Percentiles rank a stretch among this genome's conserved stretches.
phyloP scores from a whole-genome alignment of 1,140 invertebrate species.

The Spodoptera litura region DNA sequence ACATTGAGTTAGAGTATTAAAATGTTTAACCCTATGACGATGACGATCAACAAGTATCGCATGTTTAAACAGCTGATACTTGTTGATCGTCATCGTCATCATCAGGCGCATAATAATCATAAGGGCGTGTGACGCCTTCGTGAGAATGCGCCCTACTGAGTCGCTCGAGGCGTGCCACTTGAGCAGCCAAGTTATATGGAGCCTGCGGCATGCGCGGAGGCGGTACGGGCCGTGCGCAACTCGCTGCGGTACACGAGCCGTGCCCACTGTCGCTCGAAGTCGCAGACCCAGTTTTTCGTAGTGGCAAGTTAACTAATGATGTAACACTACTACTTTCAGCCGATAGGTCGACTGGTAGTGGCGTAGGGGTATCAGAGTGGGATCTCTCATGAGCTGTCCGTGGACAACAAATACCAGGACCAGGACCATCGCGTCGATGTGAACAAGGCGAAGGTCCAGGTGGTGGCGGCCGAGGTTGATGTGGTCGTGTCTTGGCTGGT shows the following conservation, averaged over 20 bases:
- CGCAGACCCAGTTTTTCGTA: slow-evolving; percentile 95
- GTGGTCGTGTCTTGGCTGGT: slow-evolving; percentile 94
- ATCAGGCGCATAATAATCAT: slow-evolving; percentile 89
- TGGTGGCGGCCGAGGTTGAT: slow-evolving; percentile 91
- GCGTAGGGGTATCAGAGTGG: slow-evolving; percentile 95
- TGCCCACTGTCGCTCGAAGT: slow-evolving; percentile 95
- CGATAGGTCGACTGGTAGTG: slow-evolving; percentile 95
- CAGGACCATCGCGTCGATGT: slow-evolving; percentile 89
- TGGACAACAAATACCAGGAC: slow-evolving; percentile 76
- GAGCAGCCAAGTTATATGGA: slow-evolving; percentile 92
- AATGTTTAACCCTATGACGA: slow-evolving; percentile 50
- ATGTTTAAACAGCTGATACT: slow-evolving; percentile 80
- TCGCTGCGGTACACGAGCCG: slow-evolving; percentile 89
- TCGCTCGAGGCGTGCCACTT: slow-evolving; percentile 91
- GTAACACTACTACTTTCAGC: slow-evolving; percentile 98
- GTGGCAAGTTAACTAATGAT: slow-evolving; percentile 94
- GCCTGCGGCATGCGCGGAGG: slow-evolving; percentile 89
- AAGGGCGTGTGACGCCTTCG: slow-evolving; percentile 91
- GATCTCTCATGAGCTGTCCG: slow-evolving; percentile 93
- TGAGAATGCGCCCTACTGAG: slow-evolving; percentile 94
- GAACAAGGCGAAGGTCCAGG: slow-evolving; percentile 88
- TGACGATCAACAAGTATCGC: no score
- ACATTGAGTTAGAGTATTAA: slow-evolving; percentile 79
- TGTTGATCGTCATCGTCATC: slow-evolving; percentile 89
- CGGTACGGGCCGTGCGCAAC: slow-evolving; percentile 84